phyloP scores from a whole-genome alignment of 64 coral and sea anemone species.

The Stylophora pistillata region DNA sequence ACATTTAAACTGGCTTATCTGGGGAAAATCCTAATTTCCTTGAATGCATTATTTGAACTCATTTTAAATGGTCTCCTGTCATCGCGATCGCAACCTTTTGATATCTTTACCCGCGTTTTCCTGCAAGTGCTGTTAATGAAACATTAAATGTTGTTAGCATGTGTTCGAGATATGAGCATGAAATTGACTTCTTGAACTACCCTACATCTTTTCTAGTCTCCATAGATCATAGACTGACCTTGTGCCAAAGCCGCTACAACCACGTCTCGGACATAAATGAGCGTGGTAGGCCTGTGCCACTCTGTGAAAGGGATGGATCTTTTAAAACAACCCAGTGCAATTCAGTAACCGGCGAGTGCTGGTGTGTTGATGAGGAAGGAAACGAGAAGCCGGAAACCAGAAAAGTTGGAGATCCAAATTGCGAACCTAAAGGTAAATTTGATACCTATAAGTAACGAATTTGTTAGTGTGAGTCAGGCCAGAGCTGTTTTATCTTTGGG shows the following conservation, averaged over 20 bases:
- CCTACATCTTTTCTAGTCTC: not conserved
- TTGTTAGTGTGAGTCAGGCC: not conserved
- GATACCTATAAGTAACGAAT: not conserved
- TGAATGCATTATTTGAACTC: no score
- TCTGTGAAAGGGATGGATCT: slow-evolving; percentile 37
- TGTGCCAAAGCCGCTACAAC: slow-evolving; percentile 52
- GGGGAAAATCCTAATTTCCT: no score
- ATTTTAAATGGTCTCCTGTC: no score
- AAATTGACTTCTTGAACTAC: not conserved
- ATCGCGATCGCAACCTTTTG: no score
- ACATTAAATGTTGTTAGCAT: not conserved
- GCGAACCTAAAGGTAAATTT: slow-evolving; percentile 31
- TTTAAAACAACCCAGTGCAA: slow-evolving; percentile 49
- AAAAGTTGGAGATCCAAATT: slow-evolving; percentile 20
- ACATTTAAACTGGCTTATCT: no score
- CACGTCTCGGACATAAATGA: slow-evolving; percentile 13
- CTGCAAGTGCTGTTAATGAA: no score
- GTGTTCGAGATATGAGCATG: not conserved
- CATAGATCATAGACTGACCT: not conserved
- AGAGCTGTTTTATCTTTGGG: not conserved
- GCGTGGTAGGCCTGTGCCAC: not conserved
- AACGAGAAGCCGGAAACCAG: slow-evolving; percentile 9
- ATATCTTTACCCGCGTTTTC: no score
- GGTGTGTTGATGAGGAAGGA: slow-evolving; percentile 50
- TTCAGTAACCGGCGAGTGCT: slow-evolving; percentile 29